phyloP scores from a whole-genome alignment of 2,113 vertebrate species.

The Psilopsiagon aurifrons region DNA sequence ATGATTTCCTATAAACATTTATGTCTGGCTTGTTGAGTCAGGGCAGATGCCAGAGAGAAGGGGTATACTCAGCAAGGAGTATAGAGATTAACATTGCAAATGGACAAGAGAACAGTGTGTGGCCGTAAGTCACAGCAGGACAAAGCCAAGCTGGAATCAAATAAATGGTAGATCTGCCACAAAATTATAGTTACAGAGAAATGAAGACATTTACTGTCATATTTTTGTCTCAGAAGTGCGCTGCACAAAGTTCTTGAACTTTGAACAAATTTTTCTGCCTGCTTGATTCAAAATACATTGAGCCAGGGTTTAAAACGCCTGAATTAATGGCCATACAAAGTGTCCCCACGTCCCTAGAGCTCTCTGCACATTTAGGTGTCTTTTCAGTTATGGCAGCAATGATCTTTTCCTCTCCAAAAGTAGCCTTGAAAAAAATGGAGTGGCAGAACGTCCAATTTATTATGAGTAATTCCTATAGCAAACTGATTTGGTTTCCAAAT shows the following conservation, averaged over 20 bases:
- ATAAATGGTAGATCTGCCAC: background rate
- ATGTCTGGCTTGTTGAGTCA: background rate
- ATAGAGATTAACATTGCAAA: background rate
- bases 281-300: background rate
- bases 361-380: background rate
- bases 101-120: fast-evolving
- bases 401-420: background rate
- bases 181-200: background rate
- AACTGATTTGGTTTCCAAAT: background rate
- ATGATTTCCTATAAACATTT: background rate
- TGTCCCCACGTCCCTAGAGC: fast-evolving
- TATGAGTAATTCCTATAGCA: background rate
- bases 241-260: fast-evolving
- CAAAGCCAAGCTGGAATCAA: background rate
- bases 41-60: background rate
- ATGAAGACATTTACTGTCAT: fast-evolving
- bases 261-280: background rate
- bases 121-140: background rate
- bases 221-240: background rate
- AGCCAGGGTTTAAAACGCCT: background rate
- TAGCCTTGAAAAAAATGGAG: background rate
- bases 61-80: background rate
- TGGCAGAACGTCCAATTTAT: background rate
- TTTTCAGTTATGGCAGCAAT: background rate
- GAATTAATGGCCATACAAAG: background rate